These are phyloP conservation scores for Autographa gamma DNA, from an alignment of 2,888 invertebrate species.

Conservation along the genomic window DNA sequence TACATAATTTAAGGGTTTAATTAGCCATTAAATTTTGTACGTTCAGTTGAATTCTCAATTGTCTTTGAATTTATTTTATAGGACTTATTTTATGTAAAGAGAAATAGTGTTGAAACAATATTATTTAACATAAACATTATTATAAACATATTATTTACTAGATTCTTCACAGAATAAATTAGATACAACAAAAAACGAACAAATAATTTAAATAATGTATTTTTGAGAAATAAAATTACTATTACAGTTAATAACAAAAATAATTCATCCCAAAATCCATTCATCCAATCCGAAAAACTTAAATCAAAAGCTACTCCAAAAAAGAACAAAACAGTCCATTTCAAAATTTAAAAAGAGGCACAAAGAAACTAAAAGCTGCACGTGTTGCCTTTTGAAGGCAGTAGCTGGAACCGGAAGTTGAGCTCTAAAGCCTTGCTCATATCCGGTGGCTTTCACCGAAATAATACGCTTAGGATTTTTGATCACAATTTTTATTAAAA, in stretches of 20 bases:
- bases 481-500: conserved; percentile 52
- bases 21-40: too few relatives aligned
- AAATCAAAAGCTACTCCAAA: conserved; percentile 19
- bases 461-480: conserved; percentile 64
- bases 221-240: background rate
- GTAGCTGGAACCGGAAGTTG: conserved; percentile 65
- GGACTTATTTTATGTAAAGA: too few relatives aligned
- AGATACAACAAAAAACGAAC: too few relatives aligned
- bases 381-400: conserved; percentile 73
- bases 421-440: conserved; percentile 70
- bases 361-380: conserved; percentile 73
- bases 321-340: conserved; percentile 39
- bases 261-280: conserved; percentile 7
- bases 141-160: too few relatives aligned
- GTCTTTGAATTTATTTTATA: too few relatives aligned
- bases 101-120: too few relatives aligned
- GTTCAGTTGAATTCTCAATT: too few relatives aligned
- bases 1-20: too few relatives aligned
- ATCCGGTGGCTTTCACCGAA: conserved; percentile 69
- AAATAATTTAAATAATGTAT: background rate
- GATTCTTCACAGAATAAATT: too few relatives aligned
- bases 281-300: conserved; percentile 31
- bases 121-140: too few relatives aligned
- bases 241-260: too few relatives aligned
- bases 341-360: conserved; percentile 68